Evolutionary conservation across 1,140 invertebrate genomes (phyloP).

Genomic region (Nixonia krombeini): DNA sequence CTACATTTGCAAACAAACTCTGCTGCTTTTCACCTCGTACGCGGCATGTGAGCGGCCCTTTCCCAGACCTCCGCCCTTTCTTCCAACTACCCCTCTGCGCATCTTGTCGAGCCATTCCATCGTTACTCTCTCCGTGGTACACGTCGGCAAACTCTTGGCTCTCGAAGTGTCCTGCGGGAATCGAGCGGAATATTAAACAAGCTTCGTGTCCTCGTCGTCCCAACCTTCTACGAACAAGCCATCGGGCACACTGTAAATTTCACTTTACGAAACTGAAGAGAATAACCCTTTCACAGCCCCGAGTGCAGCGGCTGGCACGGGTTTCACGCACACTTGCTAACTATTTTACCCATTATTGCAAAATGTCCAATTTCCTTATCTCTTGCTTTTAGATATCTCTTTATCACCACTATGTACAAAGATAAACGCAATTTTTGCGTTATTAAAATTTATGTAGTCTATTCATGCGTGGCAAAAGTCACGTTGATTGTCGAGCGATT

Average conservation of each 20-base stretch:
- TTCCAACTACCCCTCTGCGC: slow-evolving; percentile 5
- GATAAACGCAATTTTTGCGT: no score
- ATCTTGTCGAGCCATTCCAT: slow-evolving; percentile 29
- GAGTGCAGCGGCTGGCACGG: slow-evolving; percentile 23
- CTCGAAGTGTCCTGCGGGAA: slow-evolving; percentile 48
- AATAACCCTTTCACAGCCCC: slow-evolving; percentile 35
- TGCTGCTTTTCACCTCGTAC: no score
- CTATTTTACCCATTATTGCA: no score
- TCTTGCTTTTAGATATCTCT: no score
- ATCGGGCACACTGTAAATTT: slow-evolving; percentile 62
- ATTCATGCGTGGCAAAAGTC: no score
- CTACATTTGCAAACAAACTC: no score
- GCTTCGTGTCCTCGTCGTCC: slow-evolving; percentile 42
- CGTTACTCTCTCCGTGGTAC: slow-evolving; percentile 32
- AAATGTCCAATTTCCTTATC: no score
- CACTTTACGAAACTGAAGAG: slow-evolving; percentile 62
- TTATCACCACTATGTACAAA: no score
- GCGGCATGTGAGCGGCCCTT: no score
- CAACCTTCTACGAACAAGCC: slow-evolving; percentile 42
- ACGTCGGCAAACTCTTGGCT: slow-evolving; percentile 46
- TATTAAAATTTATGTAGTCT: no score
- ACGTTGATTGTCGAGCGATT: no score
- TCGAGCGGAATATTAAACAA: slow-evolving; percentile 61
- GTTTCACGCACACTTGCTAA: slow-evolving; percentile 48
- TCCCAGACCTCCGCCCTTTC: no score